Percentiles rank a stretch among this genome's conserved stretches.
These are phyloP conservation scores for Drosophila maculinotata DNA, from an alignment of 2,888 invertebrate genomes.

Conservation along the genomic window DNA sequence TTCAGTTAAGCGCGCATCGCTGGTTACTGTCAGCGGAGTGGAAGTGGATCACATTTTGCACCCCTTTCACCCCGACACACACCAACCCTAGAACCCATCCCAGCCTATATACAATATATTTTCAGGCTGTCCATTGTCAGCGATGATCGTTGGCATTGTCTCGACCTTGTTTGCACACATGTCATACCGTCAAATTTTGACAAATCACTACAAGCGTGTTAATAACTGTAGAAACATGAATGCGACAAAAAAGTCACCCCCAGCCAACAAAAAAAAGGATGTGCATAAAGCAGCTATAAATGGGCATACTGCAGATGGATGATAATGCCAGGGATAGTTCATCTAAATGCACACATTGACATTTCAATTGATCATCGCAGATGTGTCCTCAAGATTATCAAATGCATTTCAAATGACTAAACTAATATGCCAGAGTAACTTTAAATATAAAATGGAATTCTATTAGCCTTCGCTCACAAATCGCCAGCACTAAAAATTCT, in stretches of 20 bases:
- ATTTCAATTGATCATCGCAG: slow-evolving; percentile 64
- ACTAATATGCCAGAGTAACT: neutral
- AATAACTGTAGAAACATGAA: slow-evolving; percentile 63
- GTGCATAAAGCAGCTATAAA: slow-evolving; percentile 5
- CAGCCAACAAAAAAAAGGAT: slow-evolving; percentile 4
- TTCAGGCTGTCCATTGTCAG: slow-evolving; percentile 1
- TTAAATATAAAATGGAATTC: neutral
- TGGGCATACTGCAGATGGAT: slow-evolving; percentile 16
- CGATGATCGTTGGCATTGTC: slow-evolving; percentile 47
- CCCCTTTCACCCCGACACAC: slow-evolving; percentile 34
- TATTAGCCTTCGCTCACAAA: slow-evolving; percentile 2
- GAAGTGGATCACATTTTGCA: slow-evolving; percentile 36
- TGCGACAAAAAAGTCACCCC: slow-evolving; percentile 53
- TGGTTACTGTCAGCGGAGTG: slow-evolving; percentile 40
- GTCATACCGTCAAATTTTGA: slow-evolving; percentile 72
- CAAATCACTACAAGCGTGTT: slow-evolving; percentile 77
- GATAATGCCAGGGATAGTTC: slow-evolving; percentile 23
- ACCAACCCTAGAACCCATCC: slow-evolving; percentile 3
- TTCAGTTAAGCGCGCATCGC: slow-evolving; percentile 53
- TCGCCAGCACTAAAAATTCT: slow-evolving; percentile 4
- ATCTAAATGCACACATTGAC: slow-evolving; percentile 41
- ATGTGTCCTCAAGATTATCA: slow-evolving; percentile 48
- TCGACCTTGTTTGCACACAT: slow-evolving; percentile 75
- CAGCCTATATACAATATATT: neutral
- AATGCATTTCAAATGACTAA: slow-evolving; percentile 30